Base-by-base conservation (phyloP, 2,888 invertebrate species). In the Drosophila fungiperda region DNA sequence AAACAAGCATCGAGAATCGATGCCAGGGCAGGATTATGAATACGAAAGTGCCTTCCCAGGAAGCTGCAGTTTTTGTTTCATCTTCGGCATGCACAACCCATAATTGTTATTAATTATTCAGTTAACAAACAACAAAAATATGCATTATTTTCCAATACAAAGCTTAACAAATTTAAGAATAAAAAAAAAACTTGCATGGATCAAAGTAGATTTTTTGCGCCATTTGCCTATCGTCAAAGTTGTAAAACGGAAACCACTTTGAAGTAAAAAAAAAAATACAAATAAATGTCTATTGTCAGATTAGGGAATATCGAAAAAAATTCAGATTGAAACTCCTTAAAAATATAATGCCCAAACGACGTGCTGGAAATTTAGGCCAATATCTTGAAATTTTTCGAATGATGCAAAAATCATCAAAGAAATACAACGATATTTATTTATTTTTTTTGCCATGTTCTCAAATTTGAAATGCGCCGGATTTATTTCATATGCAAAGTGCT, bases 21-120 rank as follows among this genome's bases (percentile, higher is more conserved):
- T 50, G 23, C 69, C 70, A 50, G 60, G 42, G 17, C 62, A 70
- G 80, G 77, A 78, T 80, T 80, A 78, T 76, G 57, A 62, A 45
- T 53, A 29, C 61, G 63, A 68, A 48, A 49, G 54, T 40, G 42
- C 36, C 20, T 70, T 78, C 78, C 9, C 45, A 64, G 67, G 67
- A 78, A 67, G n/a, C 12, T 36, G 26, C n/a, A 42, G 29, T 42
- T 60, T 60, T 36, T 23, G 35, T 29, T 59, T 49, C 29, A 54
- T 42, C 29, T 54, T 57, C 54, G 62, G 54, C 68, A 68, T 62
- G 72, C 60, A 58, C 65, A 8, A 45, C 45, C 15, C 45, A 15
- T 8, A 4, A 23, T 45, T 23, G 8, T 11, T 40, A n/a, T n/a
- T 40, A n/a, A 40, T 40, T 40, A 8, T 9, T 11, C 40, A 40